phyloP scores from a whole-genome alignment of 2,797 vertebrate species.

The Esox lucius region DNA sequence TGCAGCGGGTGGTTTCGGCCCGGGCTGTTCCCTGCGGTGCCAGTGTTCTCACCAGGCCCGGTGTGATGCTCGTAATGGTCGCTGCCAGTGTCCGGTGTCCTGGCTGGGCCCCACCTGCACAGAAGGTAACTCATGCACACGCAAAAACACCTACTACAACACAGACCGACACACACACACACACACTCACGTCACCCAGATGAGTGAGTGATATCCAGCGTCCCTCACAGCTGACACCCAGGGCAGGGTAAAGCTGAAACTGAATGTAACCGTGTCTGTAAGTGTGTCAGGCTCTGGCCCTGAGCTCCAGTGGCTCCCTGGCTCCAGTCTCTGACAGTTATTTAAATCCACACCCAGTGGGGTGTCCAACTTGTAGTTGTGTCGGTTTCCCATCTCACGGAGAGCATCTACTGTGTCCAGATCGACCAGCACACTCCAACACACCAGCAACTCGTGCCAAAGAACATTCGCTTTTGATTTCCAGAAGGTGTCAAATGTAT shows the following conservation, averaged over 20 bases:
- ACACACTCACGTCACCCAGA: conserved; percentile 15
- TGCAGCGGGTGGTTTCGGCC: conserved; percentile 53
- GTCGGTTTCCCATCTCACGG: conserved; percentile 61
- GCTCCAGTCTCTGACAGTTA: conserved; percentile 77
- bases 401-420: background rate
- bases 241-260: conserved; percentile 59
- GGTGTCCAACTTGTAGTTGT: conserved; percentile 55
- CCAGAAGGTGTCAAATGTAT: conserved; percentile 60
- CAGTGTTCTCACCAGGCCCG: conserved; percentile 64
- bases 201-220: conserved; percentile 28
- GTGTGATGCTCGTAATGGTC: conserved; percentile 72
- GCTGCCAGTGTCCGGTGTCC: conserved; percentile 66
- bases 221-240: background rate
- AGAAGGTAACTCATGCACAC: conserved; percentile 58
- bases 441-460: conserved; percentile 53
- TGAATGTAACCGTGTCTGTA: conserved; percentile 64
- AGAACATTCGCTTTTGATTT: conserved; percentile 77
- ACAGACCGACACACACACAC: conserved; percentile 25
- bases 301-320: conserved; percentile 64
- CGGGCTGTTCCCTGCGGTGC: conserved; percentile 69
- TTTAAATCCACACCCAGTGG: conserved; percentile 75
- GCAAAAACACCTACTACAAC: background rate
- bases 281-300: conserved; percentile 64
- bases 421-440: conserved; percentile 32
- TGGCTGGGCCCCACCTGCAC: conserved; percentile 75